Conservation (phyloP, 2,797 vertebrate species). For the Hemitrygon akajei region DNA sequence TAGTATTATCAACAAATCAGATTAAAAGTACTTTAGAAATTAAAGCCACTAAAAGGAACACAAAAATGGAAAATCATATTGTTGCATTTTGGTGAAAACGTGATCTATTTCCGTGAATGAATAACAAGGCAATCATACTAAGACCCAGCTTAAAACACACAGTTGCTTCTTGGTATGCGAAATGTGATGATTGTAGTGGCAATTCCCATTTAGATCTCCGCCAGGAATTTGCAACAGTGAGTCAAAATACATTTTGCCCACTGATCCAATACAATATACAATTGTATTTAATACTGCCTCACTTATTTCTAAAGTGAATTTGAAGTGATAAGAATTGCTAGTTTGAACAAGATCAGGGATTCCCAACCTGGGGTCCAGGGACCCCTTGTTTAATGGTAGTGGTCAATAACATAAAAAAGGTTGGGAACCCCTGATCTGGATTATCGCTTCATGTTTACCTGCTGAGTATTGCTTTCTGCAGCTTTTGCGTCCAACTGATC, state of each 20-base stretch:
- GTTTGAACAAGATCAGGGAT: too few relatives aligned
- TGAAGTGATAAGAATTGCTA: neutral
- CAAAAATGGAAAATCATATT: neutral
- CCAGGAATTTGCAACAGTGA: too few relatives aligned
- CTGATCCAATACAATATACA: too few relatives aligned
- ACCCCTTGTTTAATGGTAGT: too few relatives aligned
- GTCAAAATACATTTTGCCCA: too few relatives aligned
- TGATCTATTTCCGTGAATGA: neutral
- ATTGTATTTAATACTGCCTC: neutral
- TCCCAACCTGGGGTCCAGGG: too few relatives aligned
- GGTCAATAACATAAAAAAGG: too few relatives aligned
- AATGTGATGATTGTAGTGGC: too few relatives aligned
- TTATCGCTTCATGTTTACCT: slow-evolving; percentile 50
- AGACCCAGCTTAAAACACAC: neutral
- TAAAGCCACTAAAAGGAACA: neutral
- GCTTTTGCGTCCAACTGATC: slow-evolving; percentile 62
- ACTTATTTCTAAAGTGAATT: neutral
- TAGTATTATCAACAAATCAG: neutral
- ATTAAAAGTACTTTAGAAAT: neutral
- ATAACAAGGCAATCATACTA: neutral
- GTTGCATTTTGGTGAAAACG: neutral
- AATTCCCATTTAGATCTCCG: too few relatives aligned
- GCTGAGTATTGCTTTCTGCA: slow-evolving; percentile 64
- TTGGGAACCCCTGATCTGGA: neutral
- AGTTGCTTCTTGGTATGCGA: too few relatives aligned